Evolutionary conservation across 2,113 vertebrate species (phyloP), one percentile per base, ranked within the genome.

Genomic region (Dendrocopos noguchii): DNA sequence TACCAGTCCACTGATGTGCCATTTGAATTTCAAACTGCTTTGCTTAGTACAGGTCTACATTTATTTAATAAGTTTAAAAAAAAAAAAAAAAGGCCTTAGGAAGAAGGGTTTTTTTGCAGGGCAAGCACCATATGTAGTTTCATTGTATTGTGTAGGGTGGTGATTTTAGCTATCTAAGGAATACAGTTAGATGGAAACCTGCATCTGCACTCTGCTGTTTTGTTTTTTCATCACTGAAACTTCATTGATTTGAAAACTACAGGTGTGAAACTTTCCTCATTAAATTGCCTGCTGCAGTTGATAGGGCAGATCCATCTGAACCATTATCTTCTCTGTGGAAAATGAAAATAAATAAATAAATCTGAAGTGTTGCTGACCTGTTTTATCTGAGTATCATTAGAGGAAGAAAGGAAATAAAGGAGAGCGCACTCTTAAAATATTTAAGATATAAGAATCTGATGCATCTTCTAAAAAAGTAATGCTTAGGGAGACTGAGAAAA

Each of bases 241-340:
- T 70, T 81, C 64, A 91, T 85, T 95, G 94, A 87, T 95, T 94
- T 93, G 56, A 82, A 82, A 87, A 91, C 71, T 81, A 53, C 60
- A 85, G 78, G 78, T 96, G 82, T 87, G 89, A 87, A 90, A 74
- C 65, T 80, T 95, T 42, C 71, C 50, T 94, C 61, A 88, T 96
- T 93, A 90, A 88, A 83, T 57, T 80, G 67, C 89, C 21, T 80
- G 13, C 53, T 91, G 34, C 39, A 90, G 29, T 73, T 94, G 86
- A 85, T 84, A 86, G 74, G 80, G 67, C 59, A 87, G 66, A 88
- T 88, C 85, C 61, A 79, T 94, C 91, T 83, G 61, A 85, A 85
- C 42, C 15, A 65, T 65, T 92, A 77, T 74, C 50, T 78, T 85
- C 18, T 63, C 82, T 91, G 61, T 88, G 56, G 55, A 90, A 92